Base-by-base conservation (phyloP, 2,797 vertebrate genomes). In the Lutjanus argentimaculatus region DNA sequence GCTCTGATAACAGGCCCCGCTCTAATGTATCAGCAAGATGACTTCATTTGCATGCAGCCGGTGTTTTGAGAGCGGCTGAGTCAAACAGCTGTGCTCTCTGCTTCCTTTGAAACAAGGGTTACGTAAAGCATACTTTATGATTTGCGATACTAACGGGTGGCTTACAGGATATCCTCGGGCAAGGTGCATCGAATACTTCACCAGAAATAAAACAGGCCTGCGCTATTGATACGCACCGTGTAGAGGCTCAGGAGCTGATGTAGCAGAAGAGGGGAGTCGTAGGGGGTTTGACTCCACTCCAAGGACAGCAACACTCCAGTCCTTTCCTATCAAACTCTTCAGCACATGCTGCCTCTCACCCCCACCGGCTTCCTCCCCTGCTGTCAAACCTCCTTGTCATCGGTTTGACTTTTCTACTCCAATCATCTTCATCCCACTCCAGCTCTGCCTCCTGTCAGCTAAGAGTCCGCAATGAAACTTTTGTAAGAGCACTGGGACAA, bases 301-400 rank as follows among this genome's bases (percentile, higher is more conserved):
- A 91, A 92, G 88, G 82, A 89, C 88, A 79, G 85, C 66, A 88
- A 72, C 80, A 72, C 85, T 87, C 67, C 65, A 84, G 85, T 91
- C 91, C 76, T 77, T 79, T 90, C 86, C 86, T 79, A 90, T 92
- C 91, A 94, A 77, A 84, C 89, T 89, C 84, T 75, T 89, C 68
- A 81, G 51, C 85, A 77, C 88, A 90, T 66, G 75, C 89, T 83
- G 89, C 79, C 86, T 90, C 88, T 77, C 85, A 62, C 72, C 76
- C 72, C 80, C 81, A 79, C 83, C 85, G 67, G 48, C 79, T 76
- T 72, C 78, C 83, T 76, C 85, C 91, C 89, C 89, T 83, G 92
- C 92, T 91, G 93, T 92, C 90, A 91, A 84, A 81, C 81, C 91
- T 89, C 81, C 88, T 89, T 85, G 87, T 90, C 92, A 86, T 88